phyloP scores from a whole-genome alignment of 2,888 invertebrate species.

The Plagodis dolabraria region DNA sequence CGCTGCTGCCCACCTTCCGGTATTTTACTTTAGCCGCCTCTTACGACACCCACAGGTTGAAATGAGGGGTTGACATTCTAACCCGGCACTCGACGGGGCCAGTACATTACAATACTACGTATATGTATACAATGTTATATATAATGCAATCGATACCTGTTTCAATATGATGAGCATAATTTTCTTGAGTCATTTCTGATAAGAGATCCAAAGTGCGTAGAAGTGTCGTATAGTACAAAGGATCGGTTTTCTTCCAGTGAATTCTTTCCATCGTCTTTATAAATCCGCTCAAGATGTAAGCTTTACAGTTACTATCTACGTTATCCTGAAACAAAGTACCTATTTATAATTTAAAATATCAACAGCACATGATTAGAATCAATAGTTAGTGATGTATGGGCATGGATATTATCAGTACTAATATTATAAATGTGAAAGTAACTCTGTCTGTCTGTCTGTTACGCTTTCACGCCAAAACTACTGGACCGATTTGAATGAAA shows the following conservation, averaged over 20 bases:
- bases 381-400: no score
- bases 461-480: no score
- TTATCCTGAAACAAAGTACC: constrained; percentile 87
- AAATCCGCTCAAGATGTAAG: constrained; percentile 92
- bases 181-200: constrained; percentile 91
- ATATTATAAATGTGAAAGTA: no score
- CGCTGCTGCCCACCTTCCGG: no score
- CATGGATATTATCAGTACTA: no score
- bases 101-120: no score
- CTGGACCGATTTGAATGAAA: no score
- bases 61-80: no score
- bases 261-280: constrained; percentile 92
- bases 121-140: neutral
- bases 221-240: constrained; percentile 88
- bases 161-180: constrained; percentile 93
- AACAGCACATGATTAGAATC: neutral
- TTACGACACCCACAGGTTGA: no score
- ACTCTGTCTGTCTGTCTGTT: no score
- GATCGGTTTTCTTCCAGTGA: constrained; percentile 88
- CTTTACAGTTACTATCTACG: constrained; percentile 92
- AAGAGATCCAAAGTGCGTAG: constrained; percentile 91
- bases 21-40: no score
- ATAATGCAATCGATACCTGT: constrained; percentile 84
- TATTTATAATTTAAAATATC: neutral
- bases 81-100: no score